phyloP scores from a whole-genome alignment of 2,888 invertebrate genomes.

The Euspilapteryx auroguttella region DNA sequence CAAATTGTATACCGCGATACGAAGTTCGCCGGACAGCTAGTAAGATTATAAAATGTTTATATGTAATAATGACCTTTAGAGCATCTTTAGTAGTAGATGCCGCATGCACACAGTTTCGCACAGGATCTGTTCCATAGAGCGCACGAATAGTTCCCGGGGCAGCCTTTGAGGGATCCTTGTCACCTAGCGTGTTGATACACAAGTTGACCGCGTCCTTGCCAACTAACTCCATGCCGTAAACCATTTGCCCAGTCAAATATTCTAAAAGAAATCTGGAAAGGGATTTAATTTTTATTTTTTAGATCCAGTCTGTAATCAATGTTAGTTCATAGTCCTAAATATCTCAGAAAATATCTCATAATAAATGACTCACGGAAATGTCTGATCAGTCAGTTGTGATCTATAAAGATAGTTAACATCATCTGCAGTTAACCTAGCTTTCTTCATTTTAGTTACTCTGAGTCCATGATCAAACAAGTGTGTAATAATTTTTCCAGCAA shows the following conservation, averaged over 20 bases:
- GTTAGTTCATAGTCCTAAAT: no score
- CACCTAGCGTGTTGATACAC: constrained; percentile 65
- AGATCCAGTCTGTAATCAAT: no score
- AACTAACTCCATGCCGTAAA: constrained; percentile 73
- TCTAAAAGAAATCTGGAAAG: constrained; percentile 60
- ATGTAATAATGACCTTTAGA: constrained; percentile 40
- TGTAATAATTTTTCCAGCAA: constrained; percentile 75
- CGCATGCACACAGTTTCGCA: constrained; percentile 71
- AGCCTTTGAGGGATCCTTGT: constrained; percentile 63
- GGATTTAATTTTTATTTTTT: no score
- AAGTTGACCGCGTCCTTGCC: constrained; percentile 67
- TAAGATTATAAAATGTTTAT: no score
- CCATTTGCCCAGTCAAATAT: constrained; percentile 67
- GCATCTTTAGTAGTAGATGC: constrained; percentile 61
- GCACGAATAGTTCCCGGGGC: constrained; percentile 66
- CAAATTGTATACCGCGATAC: no score
- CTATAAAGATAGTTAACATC: constrained; percentile 53
- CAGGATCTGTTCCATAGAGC: constrained; percentile 67
- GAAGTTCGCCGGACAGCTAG: no score
- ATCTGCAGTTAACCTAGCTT: constrained; percentile 67
- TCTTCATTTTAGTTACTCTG: constrained; percentile 69
- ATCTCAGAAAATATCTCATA: no score
- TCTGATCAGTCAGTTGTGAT: constrained; percentile 30
- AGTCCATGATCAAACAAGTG: constrained; percentile 65
- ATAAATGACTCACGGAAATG: constrained; percentile 67